A percentile compares a stretch with the other conserved stretches of the same genome.
Conservation (phyloP, 2,888 invertebrate genomes). For the Ectemnius lituratus region DNA sequence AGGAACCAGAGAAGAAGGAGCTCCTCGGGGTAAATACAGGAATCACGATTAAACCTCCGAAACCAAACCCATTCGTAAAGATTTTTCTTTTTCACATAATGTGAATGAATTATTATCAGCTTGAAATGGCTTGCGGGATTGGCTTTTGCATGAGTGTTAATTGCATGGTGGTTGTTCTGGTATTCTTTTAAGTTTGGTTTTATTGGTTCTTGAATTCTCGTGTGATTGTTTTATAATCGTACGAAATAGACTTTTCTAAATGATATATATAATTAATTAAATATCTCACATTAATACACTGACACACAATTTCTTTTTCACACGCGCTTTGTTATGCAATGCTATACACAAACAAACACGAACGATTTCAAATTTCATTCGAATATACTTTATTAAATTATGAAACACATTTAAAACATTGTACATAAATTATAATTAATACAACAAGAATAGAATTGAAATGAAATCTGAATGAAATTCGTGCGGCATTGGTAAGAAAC, state of each 20-base stretch:
- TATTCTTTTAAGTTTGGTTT: too few relatives aligned
- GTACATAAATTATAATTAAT: neutral
- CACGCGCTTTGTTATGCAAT: neutral
- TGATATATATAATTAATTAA: too few relatives aligned
- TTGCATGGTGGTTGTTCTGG: too few relatives aligned
- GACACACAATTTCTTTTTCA: neutral
- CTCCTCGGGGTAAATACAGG: conserved; percentile 78
- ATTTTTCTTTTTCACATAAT: conserved; percentile 67
- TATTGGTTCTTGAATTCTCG: too few relatives aligned
- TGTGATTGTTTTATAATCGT: too few relatives aligned
- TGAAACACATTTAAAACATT: too few relatives aligned
- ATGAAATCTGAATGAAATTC: too few relatives aligned
- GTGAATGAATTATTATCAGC: conserved; percentile 55
- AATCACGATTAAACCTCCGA: conserved; percentile 76
- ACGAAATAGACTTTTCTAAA: too few relatives aligned
- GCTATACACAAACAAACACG: neutral
- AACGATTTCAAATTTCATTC: neutral
- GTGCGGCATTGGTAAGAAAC: too few relatives aligned
- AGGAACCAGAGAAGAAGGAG: conserved; percentile 76
- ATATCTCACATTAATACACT: too few relatives aligned
- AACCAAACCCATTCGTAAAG: conserved; percentile 78
- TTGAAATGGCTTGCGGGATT: conserved; percentile 58
- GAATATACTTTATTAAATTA: too few relatives aligned
- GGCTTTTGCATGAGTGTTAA: conserved; percentile 52
- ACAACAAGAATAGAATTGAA: neutral